A percentile compares a stretch with the other conserved stretches of the same genome.
phyloP scores from a whole-genome alignment of 2,113 vertebrate species.

The Oryzias curvinotus region DNA sequence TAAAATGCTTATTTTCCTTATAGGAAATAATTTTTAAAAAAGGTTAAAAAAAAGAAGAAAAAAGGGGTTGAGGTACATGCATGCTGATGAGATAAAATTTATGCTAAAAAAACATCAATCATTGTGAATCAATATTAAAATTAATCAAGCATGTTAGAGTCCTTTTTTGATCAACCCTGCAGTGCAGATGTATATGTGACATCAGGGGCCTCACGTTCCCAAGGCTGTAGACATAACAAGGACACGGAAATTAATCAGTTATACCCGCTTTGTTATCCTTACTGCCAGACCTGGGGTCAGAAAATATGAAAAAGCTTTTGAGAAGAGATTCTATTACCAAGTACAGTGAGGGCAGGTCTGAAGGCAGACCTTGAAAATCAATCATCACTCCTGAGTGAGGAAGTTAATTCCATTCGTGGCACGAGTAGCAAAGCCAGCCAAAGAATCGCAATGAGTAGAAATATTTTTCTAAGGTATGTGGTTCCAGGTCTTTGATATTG shows the following conservation, averaged over 20 bases:
- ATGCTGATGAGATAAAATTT: no score
- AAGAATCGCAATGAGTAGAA: constrained; percentile 38
- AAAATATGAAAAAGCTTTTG: constrained; percentile 58
- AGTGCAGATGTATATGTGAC: constrained; percentile 15
- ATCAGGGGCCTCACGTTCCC: constrained; percentile 15
- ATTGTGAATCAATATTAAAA: no score
- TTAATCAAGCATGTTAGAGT: constrained; percentile 12
- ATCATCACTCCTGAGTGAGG: constrained; percentile 50
- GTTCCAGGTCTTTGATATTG: constrained; percentile 23
- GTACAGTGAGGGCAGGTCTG: constrained; percentile 50
- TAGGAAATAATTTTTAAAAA: no score
- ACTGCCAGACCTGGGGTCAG: constrained; percentile 35
- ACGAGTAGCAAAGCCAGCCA: constrained; percentile 24
- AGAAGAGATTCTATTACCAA: constrained; percentile 52
- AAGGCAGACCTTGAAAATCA: constrained; percentile 68
- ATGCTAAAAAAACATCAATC: no score
- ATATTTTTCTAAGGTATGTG: constrained; percentile 25
- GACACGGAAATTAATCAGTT: constrained; percentile 63
- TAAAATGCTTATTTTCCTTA: no score
- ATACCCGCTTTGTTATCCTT: constrained; percentile 33
- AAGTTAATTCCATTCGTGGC: constrained; percentile 53
- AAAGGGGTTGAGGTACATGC: no score
- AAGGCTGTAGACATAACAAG: constrained; percentile 50
- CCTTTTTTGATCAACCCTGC: constrained; percentile 27
- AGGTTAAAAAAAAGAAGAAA: no score